Base-by-base conservation (phyloP, 2,888 invertebrate genomes). In the Ichneumoninae sp. region DNA sequence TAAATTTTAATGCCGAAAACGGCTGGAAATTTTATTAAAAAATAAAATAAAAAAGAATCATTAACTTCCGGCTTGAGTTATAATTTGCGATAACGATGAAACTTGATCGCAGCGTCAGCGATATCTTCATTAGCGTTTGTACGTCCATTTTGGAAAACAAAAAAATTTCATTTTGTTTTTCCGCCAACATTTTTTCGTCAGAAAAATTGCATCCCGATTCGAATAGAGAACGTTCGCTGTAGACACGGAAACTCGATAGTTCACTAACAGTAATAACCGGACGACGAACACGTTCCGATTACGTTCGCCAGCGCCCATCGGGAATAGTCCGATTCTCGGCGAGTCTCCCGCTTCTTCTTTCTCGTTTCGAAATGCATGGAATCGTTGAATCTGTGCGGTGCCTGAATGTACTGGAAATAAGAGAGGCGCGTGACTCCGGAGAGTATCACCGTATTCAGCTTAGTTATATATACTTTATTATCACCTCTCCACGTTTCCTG, bases 351-450 rank as follows among this genome's bases (percentile, higher is more conserved):
- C n/a, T 52, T 66, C 36, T 33, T 13, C 80, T 19, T 44, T 62
- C 40, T 26, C 74, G 68, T 80, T 80, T 75, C 74, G 69, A 75
- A 80, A 80, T 80, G 68, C 80, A 80, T 80, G 68, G 80, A 80
- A 80, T 74, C 60, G 50, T 26, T 80, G 69, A 80, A 80, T 80
- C 74, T 75, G 68, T 74, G 40, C 66, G 40, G 7, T 19, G 66
- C 40, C 19, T 19, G 19, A 22, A 66, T 40, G 40, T 22, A 47
- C 60, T 47, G 69, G 22, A 16, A 36, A 40, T 79, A 40, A 52
- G 79, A 36, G 36, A 26, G 70, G 54, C 26, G 70, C 71, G 70
- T 52, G 79, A 71, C 52, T 52, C 68, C 16, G 7, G 52, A 50
- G 62, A n/a, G n/a, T 68, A 57, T 57, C 74, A 19, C 44, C n/a